phyloP scores from a whole-genome alignment of 1,140 invertebrate species.

The Drosophila orosa region DNA sequence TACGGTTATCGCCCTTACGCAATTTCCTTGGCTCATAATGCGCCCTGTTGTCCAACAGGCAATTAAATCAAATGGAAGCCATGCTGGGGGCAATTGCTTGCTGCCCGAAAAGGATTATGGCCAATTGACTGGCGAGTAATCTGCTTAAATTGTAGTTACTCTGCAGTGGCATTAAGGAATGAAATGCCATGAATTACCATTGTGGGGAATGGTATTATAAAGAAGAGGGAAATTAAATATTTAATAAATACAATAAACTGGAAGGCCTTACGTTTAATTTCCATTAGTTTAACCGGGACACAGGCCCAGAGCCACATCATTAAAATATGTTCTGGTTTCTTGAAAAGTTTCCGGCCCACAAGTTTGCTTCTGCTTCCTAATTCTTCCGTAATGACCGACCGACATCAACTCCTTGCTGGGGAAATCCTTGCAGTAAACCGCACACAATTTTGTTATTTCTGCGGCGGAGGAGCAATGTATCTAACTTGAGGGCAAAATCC shows the following conservation, averaged over 20 bases:
- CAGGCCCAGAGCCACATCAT: slow-evolving; percentile 21
- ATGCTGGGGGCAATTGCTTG: slow-evolving; percentile 14
- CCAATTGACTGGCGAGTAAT: slow-evolving; percentile 28
- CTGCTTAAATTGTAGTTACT: slow-evolving; percentile 30
- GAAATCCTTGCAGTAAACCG: slow-evolving; percentile 62
- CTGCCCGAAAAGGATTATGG: slow-evolving; percentile 27
- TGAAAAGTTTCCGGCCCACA: slow-evolving; percentile 17
- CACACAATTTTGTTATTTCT: slow-evolving; percentile 74
- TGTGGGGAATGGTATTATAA: neutral
- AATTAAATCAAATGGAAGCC: slow-evolving; percentile 39
- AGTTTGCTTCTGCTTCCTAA: slow-evolving; percentile 29
- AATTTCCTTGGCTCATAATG: slow-evolving; percentile 59
- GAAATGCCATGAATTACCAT: neutral
- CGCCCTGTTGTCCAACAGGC: slow-evolving; percentile 36
- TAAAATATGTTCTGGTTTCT: slow-evolving; percentile 29
- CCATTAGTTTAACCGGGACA: neutral
- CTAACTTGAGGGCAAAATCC: slow-evolving; percentile 48
- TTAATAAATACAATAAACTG: slow-evolving; percentile 10
- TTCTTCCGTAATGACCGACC: slow-evolving; percentile 32
- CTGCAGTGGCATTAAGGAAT: slow-evolving; percentile 8
- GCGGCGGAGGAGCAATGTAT: slow-evolving; percentile 61
- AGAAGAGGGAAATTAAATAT: slow-evolving; percentile 9
- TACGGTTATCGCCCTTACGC: slow-evolving; percentile 76
- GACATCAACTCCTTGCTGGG: slow-evolving; percentile 13
- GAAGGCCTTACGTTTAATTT: neutral